Evolutionary conservation across 2,888 invertebrate species (phyloP).

Genomic region (Troides oblongomaculatus): DNA sequence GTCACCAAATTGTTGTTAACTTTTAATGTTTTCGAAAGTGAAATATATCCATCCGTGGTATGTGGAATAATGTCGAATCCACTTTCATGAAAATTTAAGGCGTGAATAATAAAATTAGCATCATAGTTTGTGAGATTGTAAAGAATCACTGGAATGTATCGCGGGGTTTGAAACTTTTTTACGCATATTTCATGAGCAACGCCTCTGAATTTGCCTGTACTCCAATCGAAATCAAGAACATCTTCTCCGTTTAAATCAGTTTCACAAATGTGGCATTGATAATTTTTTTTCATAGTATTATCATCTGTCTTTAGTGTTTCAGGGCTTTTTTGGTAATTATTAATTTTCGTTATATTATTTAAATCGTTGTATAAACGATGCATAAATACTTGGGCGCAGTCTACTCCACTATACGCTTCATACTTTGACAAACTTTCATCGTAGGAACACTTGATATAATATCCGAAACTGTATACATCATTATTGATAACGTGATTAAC

Average conservation of each 20-base stretch:
- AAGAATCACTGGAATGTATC: constrained; percentile 36
- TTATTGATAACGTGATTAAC: constrained; percentile 34
- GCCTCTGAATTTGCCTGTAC: constrained; percentile 38
- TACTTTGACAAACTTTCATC: constrained; percentile 34
- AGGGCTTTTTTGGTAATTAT: constrained; percentile 13
- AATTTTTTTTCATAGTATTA: constrained; percentile 16
- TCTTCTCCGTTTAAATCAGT: constrained; percentile 29
- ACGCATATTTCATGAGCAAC: constrained; percentile 33
- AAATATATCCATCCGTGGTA: constrained; percentile 35
- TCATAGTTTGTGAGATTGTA: constrained; percentile 42
- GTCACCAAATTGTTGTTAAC: constrained; percentile 17
- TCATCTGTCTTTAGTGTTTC: constrained; percentile 14
- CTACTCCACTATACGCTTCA: constrained; percentile 36
- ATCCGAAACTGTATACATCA: constrained; percentile 22
- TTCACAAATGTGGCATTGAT: constrained; percentile 33
- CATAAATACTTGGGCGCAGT: constrained; percentile 39
- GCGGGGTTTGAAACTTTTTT: constrained; percentile 34
- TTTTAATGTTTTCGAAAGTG: constrained; percentile 39
- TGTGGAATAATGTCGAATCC: constrained; percentile 33
- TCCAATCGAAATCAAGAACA: constrained; percentile 34
- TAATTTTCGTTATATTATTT: constrained; percentile 29
- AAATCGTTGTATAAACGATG: constrained; percentile 34
- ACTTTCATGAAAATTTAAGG: constrained; percentile 36
- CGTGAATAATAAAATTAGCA: constrained; percentile 42
- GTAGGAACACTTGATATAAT: constrained; percentile 22